Base-by-base conservation (phyloP, 2,888 invertebrate species). In the Galeopsomyia nigrocyanea region DNA sequence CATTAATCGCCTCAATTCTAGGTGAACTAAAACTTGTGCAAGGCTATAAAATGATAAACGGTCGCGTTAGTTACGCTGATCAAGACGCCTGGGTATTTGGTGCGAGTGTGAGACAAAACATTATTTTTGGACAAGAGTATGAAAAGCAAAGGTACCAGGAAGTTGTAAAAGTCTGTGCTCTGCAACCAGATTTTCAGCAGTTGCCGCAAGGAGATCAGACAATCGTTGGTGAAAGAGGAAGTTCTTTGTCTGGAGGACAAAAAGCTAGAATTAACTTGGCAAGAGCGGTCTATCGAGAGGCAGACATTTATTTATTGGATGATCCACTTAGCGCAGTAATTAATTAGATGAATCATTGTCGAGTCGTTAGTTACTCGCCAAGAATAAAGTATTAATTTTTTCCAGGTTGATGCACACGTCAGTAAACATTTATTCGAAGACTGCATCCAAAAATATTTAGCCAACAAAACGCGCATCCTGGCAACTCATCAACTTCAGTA, bases 11-110 rank as follows among this genome's bases (percentile, higher is more conserved):
- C 39, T 39, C 39, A 39, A 10, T 39, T 39, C 13, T 39, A 13
- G 39, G 39, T 39, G 39, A 39, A 86, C 87, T 95, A 75, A 90
- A 91, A 1, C 84, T 91, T 1, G 58, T 69, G 0, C 73, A 79
- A 22, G 95, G 96, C 55, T 87, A 86, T 14, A 87, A 94, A 17
- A 88, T 89, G 69, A 88, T 93, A 16, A 89, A 89, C 64, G 95
- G 92, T 7, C 87, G 83, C 60, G 71, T 92, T n/a, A 91, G 93
- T 49, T 96, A 95, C 84, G 93, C 94, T 0, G 90, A 93, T 77
- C 95, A 96, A 86, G 94, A 95, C 83, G 91, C 96, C 16, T 97
- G 96, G 96, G 90, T 93, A 0, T 93, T 93, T 82, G 92, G 92
- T 0, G 90, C 91, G 19, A 92, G 39, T 0, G 90, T 97, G 0